Percentiles rank a stretch among this genome's conserved stretches.
These are phyloP conservation scores for Chironex yamaguchii DNA, from an alignment of 30 jellyfish, hydroid and myxozoan species.

Conservation along the genomic window DNA sequence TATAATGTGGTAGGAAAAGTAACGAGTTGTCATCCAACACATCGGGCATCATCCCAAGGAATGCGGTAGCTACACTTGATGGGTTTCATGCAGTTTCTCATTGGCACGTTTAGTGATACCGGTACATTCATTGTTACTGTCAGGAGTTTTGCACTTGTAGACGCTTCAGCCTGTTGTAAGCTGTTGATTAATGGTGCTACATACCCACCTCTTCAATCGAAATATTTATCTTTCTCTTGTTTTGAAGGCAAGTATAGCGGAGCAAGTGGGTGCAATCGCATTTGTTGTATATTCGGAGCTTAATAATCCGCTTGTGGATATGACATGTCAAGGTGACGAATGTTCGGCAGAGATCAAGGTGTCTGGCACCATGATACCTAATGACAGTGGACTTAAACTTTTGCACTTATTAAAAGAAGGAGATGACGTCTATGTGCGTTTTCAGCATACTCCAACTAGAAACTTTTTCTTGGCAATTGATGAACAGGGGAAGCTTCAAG, in stretches of 20 bases:
- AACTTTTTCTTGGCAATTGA: constrained; percentile 92
- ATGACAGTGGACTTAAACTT: constrained; percentile 73
- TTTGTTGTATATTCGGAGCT: constrained; percentile 76
- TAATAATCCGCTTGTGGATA: constrained; percentile 74
- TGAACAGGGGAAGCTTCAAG: constrained; percentile 95
- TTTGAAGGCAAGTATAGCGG: constrained; percentile 74
- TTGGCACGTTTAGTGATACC: too few relatives aligned
- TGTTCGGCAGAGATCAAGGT: constrained; percentile 75
- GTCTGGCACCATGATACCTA: constrained; percentile 93
- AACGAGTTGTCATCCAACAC: too few relatives aligned
- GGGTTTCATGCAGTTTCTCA: too few relatives aligned
- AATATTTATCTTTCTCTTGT: background rate
- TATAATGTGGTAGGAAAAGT: too few relatives aligned
- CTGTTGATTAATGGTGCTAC: too few relatives aligned
- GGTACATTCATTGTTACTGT: too few relatives aligned
- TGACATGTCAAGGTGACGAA: constrained; percentile 91
- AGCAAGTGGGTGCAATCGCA: constrained; percentile 85
- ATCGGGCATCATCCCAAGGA: too few relatives aligned
- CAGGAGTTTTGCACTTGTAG: too few relatives aligned
- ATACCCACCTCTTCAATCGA: too few relatives aligned
- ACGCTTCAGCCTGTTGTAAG: too few relatives aligned
- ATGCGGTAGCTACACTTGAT: too few relatives aligned
- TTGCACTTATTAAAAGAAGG: constrained; percentile 44
- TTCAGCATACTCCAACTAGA: constrained; percentile 94
- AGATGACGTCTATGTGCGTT: constrained; percentile 63